phyloP scores from a whole-genome alignment of 2,888 invertebrate genomes.

The Tenthredo amoena region DNA sequence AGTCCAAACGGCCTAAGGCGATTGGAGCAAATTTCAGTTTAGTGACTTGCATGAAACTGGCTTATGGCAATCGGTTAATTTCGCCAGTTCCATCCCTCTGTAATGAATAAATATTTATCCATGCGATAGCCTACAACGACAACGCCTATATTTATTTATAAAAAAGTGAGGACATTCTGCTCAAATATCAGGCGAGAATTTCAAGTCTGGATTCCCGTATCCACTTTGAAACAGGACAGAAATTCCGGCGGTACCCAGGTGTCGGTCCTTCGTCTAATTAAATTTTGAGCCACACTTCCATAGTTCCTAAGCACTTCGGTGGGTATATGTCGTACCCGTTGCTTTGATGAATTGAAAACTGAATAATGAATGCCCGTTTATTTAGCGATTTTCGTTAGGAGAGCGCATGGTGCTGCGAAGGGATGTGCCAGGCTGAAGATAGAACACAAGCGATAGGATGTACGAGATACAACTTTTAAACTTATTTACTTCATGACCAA shows the following conservation, averaged over 20 bases:
- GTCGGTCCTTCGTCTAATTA: slow-evolving; percentile 18
- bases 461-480: slow-evolving; percentile 72
- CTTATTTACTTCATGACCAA: slow-evolving; percentile 71
- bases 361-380: not conserved
- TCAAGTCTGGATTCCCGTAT: not conserved
- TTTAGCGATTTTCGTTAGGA: not conserved
- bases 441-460: slow-evolving; percentile 64
- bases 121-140: not conserved
- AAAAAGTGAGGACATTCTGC: not conserved
- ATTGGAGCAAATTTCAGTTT: not conserved
- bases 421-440: not conserved
- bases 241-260: not conserved
- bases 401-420: not conserved
- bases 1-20: slow-evolving; percentile 26
- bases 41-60: slow-evolving; percentile 41
- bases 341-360: not conserved
- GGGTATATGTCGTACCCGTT: not conserved
- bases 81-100: not conserved
- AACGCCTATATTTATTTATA: slow-evolving; percentile 15
- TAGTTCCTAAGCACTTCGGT: not conserved
- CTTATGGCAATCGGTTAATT: slow-evolving; percentile 29
- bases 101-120: not conserved
- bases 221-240: slow-evolving; percentile 1
- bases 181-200: not conserved
- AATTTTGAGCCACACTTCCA: not conserved